Evolutionary conservation across 1,140 invertebrate genomes (phyloP), one percentile per base, ranked within the genome.

Genomic region (Formica exsecta): DNA sequence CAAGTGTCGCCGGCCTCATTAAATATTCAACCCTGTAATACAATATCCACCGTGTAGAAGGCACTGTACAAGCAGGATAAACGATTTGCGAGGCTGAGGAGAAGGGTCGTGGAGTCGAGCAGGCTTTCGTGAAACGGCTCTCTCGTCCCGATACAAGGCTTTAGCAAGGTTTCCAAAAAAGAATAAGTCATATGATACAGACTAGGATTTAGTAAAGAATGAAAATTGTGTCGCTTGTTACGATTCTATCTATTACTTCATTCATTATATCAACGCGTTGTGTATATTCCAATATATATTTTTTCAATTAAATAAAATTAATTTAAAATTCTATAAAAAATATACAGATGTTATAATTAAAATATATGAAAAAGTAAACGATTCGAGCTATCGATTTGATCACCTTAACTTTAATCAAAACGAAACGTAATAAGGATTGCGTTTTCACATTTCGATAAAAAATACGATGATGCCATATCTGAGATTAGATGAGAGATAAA

Each of bases 21-120:
- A 95, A 95, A 95, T 94, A 95, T 95, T 95, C 93, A 95, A 93
- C 90, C 91, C 92, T 87, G 93, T 94, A 95, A 95, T 94, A 94
- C 93, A 95, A 95, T 95, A 95, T 95, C 92, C 92, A 77, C 25
- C 90, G 87, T 89, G 90, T 91, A 89, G 90, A 85, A 85, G 89
- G 76, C 75, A 88, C 84, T 85, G 83, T 87, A 90, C 90, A 81
- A 86, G 70, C 85, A 79, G 90, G 89, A 90, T 91, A 91, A 91
- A 91, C 90, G 90, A 90, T 91, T 91, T 87, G 90, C 89, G 80
- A 86, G 71, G 11, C 64, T 29, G 29, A 83, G 25, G 79, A 71
- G 11, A 59, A n/a, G 61, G 80, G 32, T 64, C 65, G 41, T 7
- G 51, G 16, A 54, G 41, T 32, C 48, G 74, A 83, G 64, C 68